A percentile compares a stretch with the other conserved stretches of the same genome.
Evolutionary conservation across 2,113 vertebrate species (phyloP).

Genomic region (Ascaphus truei): DNA sequence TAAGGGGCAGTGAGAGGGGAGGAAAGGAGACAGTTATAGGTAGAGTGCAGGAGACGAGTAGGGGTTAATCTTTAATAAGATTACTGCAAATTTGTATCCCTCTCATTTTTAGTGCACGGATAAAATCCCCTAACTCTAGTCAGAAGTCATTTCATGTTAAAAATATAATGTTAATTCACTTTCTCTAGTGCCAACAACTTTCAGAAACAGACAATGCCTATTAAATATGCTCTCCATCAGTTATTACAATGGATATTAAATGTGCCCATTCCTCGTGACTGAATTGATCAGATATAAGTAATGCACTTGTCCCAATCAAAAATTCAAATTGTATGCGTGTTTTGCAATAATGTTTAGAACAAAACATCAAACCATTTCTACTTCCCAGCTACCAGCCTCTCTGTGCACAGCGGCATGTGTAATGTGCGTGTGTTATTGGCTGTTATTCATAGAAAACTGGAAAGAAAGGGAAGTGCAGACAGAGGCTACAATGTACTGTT

Average conservation of each 20-base stretch:
- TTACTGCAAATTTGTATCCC: too few species aligned
- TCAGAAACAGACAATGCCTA: background rate
- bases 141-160: background rate
- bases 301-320: slow-evolving; percentile 8
- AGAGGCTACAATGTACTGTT: too few species aligned
- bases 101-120: too few species aligned
- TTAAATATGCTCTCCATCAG: background rate
- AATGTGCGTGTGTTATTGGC: too few species aligned
- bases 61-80: too few species aligned
- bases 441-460: too few species aligned
- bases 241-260: slow-evolving; percentile 15
- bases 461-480: too few species aligned
- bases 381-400: background rate
- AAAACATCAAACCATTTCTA: background rate
- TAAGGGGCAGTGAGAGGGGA: too few species aligned
- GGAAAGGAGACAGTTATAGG: too few species aligned
- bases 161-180: background rate
- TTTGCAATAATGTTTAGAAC: slow-evolving; percentile 9
- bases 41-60: too few species aligned
- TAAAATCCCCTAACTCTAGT: too few species aligned
- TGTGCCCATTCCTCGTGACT: background rate
- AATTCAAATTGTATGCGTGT: slow-evolving; percentile 15
- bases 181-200: background rate
- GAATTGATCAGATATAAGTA: slow-evolving; percentile 19
- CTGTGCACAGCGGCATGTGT: background rate